phyloP scores from a whole-genome alignment of 2,888 invertebrate genomes.

The Catocala sponsa region DNA sequence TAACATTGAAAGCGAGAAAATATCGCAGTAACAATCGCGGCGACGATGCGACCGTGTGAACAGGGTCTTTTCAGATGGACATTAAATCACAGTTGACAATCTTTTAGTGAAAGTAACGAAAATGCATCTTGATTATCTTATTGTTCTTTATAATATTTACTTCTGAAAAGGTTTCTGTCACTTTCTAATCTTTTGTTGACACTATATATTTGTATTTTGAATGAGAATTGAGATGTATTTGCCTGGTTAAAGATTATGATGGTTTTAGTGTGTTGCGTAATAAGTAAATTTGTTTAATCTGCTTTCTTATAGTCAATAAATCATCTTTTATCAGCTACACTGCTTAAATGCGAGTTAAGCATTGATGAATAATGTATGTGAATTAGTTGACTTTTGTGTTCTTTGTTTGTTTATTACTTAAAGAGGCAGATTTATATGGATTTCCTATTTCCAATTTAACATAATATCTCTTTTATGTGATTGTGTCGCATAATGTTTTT shows the following conservation, averaged over 20 bases:
- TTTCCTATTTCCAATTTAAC: no score
- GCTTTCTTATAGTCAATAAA: no score
- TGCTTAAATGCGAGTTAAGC: no score
- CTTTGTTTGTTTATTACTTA: no score
- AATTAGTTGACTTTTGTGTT: no score
- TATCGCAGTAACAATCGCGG: slow-evolving; percentile 16
- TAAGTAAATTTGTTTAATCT: no score
- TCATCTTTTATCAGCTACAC: no score
- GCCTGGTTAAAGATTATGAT: slow-evolving; percentile 10
- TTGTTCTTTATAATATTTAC: slow-evolving; percentile 47
- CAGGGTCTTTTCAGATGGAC: slow-evolving; percentile 21
- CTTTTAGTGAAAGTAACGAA: slow-evolving; percentile 55
- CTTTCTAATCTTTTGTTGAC: slow-evolving; percentile 60
- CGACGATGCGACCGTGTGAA: slow-evolving; percentile 37
- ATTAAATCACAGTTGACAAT: slow-evolving; percentile 56
- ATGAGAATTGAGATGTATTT: slow-evolving; percentile 33
- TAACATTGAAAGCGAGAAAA: neutral
- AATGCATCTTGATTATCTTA: slow-evolving; percentile 50
- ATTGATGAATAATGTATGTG: no score
- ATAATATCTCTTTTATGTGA: no score
- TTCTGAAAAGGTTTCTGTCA: slow-evolving; percentile 26
- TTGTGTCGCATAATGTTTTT: no score
- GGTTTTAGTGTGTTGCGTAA: no score
- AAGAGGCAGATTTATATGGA: no score
- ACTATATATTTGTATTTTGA: slow-evolving; percentile 42